Percentiles rank a stretch among this genome's conserved stretches.
Conservation (phyloP, 2,113 vertebrate genomes). For the Ciconia stormi region DNA sequence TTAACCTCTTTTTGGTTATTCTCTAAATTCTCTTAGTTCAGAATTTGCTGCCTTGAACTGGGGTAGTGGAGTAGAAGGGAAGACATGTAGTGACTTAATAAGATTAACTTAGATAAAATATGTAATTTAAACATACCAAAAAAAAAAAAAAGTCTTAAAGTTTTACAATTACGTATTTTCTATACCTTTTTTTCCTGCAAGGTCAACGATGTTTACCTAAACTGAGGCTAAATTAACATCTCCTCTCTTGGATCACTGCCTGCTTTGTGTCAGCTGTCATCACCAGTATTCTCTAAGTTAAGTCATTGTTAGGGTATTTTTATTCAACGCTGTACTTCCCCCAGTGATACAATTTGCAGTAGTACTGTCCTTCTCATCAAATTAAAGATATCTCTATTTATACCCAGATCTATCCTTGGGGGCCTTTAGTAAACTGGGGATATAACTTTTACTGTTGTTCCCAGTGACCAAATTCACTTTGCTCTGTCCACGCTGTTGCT, state of each 20-base stretch:
- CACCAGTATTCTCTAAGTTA: not conserved
- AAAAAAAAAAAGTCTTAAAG: not conserved
- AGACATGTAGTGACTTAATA: not conserved
- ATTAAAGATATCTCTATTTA: slow-evolving; percentile 17
- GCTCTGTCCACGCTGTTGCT: not conserved
- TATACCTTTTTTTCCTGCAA: not conserved
- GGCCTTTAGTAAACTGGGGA: not conserved
- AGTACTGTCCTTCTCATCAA: not conserved
- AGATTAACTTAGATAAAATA: not conserved
- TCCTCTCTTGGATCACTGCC: not conserved
- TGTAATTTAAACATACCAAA: not conserved
- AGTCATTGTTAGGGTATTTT: not conserved
- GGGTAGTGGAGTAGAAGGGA: not conserved
- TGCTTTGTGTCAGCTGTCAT: slow-evolving; percentile 7
- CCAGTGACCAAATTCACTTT: not conserved
- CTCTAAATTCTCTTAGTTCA: not conserved
- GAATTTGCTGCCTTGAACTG: not conserved
- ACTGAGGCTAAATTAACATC: not conserved
- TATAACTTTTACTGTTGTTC: not conserved
- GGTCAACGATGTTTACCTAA: not conserved
- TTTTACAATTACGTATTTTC: not conserved
- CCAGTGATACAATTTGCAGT: not conserved
- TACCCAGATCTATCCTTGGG: not conserved
- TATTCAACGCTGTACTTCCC: not conserved
- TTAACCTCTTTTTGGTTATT: not conserved